Conservation (phyloP, 1,140 invertebrate genomes). For the Zaprionus nigranus region DNA sequence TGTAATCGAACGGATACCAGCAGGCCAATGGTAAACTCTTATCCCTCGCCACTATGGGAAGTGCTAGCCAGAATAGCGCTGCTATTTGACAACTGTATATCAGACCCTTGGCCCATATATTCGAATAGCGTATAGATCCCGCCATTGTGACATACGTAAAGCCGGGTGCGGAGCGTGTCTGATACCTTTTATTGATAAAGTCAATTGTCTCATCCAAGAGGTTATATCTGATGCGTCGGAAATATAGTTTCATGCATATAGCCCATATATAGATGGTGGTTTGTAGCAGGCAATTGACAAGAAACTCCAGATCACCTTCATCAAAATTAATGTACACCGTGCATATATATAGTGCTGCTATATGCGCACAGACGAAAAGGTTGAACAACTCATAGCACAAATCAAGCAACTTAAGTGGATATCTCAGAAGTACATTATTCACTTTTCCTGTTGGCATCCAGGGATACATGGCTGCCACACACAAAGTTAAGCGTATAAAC, state of each 20-base stretch:
- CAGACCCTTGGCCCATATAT: constrained; percentile 59
- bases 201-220: constrained; percentile 49
- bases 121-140: constrained; percentile 49
- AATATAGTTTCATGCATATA: constrained; percentile 75
- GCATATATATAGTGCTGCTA: constrained; percentile 40
- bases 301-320: constrained; percentile 55
- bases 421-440: constrained; percentile 10
- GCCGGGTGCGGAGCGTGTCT: constrained; percentile 55
- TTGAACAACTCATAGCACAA: constrained; percentile 39
- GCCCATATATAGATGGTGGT: constrained; percentile 78
- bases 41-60: constrained; percentile 43
- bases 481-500: constrained; percentile 47
- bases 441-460: constrained; percentile 9
- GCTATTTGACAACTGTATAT: constrained; percentile 46
- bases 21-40: constrained; percentile 48
- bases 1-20: constrained; percentile 58
- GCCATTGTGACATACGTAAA: constrained; percentile 71
- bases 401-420: constrained; percentile 24
- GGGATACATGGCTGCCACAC: constrained; percentile 44
- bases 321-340: constrained; percentile 40
- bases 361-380: constrained; percentile 43
- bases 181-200: constrained; percentile 59
- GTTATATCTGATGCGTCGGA: constrained; percentile 54
- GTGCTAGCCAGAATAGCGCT: constrained; percentile 39
- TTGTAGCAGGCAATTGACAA: constrained; percentile 75